These are phyloP conservation scores for Scomber colias DNA, from an alignment of 2,113 vertebrate species.

Conservation along the genomic window DNA sequence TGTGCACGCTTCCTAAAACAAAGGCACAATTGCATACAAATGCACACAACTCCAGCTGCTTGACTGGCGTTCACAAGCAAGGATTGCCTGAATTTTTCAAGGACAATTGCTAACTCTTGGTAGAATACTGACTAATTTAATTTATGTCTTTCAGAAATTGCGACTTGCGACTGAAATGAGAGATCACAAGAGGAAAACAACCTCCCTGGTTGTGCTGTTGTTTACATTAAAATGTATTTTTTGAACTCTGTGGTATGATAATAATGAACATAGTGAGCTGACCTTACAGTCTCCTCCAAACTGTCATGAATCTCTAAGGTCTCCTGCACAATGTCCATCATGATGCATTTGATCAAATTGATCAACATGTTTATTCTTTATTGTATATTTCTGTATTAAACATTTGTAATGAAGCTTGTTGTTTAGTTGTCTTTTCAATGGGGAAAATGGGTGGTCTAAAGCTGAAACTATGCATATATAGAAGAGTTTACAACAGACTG, in stretches of 20 bases:
- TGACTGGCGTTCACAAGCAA: background rate
- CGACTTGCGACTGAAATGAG: slow-evolving; percentile 11
- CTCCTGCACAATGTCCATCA: slow-evolving; percentile 5
- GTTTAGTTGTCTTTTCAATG: background rate
- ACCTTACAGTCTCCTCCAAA: background rate
- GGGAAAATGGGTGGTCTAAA: background rate
- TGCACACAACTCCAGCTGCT: background rate
- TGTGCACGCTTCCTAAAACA: no score
- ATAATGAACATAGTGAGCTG: slow-evolving; percentile 4
- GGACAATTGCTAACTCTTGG: background rate
- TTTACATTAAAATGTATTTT: slow-evolving; percentile 27
- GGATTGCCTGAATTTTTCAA: background rate
- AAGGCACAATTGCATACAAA: background rate
- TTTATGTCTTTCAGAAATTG: slow-evolving; percentile 64
- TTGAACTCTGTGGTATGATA: background rate
- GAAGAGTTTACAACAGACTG: background rate
- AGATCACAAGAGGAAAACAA: background rate
- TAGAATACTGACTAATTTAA: background rate
- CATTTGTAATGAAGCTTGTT: slow-evolving; percentile 15
- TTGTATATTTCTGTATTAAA: slow-evolving; percentile 59
- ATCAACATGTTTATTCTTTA: slow-evolving; percentile 52
- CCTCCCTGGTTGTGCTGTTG: slow-evolving; percentile 20
- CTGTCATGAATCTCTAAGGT: background rate
- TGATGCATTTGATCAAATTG: slow-evolving; percentile 66
- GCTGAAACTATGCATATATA: background rate